Conservation (phyloP, 1,140 invertebrate genomes). For the Radopholus similis region DNA sequence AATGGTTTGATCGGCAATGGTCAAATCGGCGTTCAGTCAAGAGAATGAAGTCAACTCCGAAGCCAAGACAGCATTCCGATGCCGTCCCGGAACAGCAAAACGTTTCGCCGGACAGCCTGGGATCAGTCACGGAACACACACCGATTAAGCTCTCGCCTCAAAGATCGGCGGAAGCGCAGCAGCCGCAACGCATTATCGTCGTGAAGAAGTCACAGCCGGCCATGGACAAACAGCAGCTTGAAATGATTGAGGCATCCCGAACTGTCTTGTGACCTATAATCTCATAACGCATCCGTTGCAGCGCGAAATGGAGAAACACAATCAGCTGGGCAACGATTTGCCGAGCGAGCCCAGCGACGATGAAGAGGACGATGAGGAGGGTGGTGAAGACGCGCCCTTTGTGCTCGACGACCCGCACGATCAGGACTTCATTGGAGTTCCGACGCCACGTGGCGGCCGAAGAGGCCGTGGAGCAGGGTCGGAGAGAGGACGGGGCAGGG, state of each 20-base stretch:
- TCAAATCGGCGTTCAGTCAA: too few relatives aligned
- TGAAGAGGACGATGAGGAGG: slow-evolving; percentile 22
- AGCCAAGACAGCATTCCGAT: too few relatives aligned
- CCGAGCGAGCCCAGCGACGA: slow-evolving; percentile 16
- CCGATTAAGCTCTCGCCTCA: background rate
- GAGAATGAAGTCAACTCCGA: too few relatives aligned
- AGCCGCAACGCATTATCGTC: background rate
- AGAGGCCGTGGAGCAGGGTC: background rate
- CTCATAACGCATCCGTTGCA: too few relatives aligned
- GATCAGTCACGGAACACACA: background rate
- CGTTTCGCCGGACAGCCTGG: too few relatives aligned
- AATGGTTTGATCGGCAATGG: too few relatives aligned
- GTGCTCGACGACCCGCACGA: slow-evolving; percentile 14
- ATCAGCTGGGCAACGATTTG: slow-evolving; percentile 19
- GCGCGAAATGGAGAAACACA: slow-evolving; percentile 30
- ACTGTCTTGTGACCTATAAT: background rate
- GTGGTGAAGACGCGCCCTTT: background rate
- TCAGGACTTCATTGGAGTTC: slow-evolving; percentile 6
- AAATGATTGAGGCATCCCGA: slow-evolving; percentile 34
- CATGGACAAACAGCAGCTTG: slow-evolving; percentile 36
- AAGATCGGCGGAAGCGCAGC: background rate
- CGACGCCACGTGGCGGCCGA: slow-evolving; percentile 8
- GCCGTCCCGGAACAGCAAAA: too few relatives aligned
- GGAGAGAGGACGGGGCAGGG: background rate
- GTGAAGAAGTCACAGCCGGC: slow-evolving; percentile 16